phyloP scores from a whole-genome alignment of 2,888 invertebrate genomes.

The Odontomyia ornata region DNA sequence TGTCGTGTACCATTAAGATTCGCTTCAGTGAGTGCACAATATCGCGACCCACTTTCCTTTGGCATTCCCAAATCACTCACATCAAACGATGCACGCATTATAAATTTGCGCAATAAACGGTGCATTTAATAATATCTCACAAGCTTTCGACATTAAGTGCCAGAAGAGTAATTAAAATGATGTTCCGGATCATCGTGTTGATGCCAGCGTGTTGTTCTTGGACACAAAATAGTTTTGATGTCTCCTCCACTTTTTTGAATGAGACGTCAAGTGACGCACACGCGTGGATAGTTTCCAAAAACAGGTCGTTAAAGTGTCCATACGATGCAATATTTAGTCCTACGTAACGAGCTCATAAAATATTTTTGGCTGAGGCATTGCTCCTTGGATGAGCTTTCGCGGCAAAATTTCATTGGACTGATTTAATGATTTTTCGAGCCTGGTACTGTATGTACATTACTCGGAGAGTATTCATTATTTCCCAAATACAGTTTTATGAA shows the following conservation, averaged over 20 bases:
- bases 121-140: neutral
- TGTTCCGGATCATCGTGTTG: constrained; percentile 6
- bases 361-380: no score
- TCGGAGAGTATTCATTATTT: no score
- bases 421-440: no score
- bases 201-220: neutral
- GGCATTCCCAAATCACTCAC: neutral
- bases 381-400: no score
- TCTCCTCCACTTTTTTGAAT: neutral
- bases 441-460: no score
- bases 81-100: constrained; percentile 1
- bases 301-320: neutral
- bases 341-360: neutral
- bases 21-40: no score
- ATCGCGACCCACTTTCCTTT: neutral
- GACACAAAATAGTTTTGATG: neutral
- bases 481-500: no score
- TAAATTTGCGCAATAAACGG: neutral
- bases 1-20: no score
- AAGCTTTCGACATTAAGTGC: neutral
- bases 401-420: neutral
- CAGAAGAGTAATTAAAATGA: neutral
- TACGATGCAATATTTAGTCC: neutral
- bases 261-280: neutral
- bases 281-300: neutral